These are phyloP conservation scores for Hydra vulgaris DNA, from an alignment of 30 jellyfish, hydroid and myxozoan genomes.

Conservation along the genomic window DNA sequence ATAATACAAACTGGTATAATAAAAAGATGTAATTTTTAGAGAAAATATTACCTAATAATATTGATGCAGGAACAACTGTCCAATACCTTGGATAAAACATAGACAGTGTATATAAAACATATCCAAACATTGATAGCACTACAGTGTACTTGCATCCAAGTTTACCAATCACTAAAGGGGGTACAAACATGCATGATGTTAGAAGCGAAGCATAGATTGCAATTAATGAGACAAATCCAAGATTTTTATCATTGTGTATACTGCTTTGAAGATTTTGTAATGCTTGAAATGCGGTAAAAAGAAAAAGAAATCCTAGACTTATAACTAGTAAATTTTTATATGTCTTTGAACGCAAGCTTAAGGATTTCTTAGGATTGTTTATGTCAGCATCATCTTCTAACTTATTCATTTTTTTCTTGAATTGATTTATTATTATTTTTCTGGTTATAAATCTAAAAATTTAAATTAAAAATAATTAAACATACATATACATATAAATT, in stretches of 20 bases:
- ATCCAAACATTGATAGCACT: slow-evolving; percentile 53
- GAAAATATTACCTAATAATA: slow-evolving; percentile 62
- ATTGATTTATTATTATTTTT: too few species aligned
- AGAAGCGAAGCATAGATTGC: slow-evolving; percentile 68
- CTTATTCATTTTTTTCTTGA: background rate
- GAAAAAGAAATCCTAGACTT: slow-evolving; percentile 69
- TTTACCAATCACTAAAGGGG: slow-evolving; percentile 64
- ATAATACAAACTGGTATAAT: too few species aligned
- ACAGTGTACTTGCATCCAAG: slow-evolving; percentile 86
- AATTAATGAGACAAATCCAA: slow-evolving; percentile 70
- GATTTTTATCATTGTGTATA: slow-evolving; percentile 51
- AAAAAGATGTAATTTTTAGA: too few species aligned
- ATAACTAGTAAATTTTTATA: slow-evolving; percentile 42
- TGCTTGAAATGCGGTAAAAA: slow-evolving; percentile 89
- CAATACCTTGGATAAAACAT: slow-evolving; percentile 66
- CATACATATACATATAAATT: too few species aligned
- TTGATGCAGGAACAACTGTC: slow-evolving; percentile 78
- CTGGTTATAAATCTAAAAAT: background rate
- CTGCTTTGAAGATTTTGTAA: slow-evolving; percentile 82
- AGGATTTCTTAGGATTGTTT: too few species aligned
- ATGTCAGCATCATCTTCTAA: background rate
- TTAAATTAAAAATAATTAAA: too few species aligned
- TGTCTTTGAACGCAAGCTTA: background rate
- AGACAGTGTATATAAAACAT: slow-evolving; percentile 53
- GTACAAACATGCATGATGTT: slow-evolving; percentile 79